phyloP scores from a whole-genome alignment of 2,113 vertebrate species.

The Neogobius melanostomus region DNA sequence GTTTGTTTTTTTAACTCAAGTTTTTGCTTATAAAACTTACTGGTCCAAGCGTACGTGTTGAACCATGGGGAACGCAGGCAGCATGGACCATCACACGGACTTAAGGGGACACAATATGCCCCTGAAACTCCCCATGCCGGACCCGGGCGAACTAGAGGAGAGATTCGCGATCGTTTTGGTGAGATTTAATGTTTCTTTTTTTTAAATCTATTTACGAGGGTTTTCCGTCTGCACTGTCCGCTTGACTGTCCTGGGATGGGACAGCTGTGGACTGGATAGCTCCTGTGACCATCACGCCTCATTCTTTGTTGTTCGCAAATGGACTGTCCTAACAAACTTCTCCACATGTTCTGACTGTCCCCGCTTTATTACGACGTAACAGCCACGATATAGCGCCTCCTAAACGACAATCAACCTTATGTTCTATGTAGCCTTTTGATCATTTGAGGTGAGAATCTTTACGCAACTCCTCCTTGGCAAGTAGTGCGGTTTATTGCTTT shows the following conservation, averaged over 20 bases:
- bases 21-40: constrained; percentile 11
- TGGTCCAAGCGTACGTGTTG: constrained; percentile 12
- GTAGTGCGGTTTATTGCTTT: constrained; percentile 29
- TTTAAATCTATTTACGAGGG: constrained; percentile 33
- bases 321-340: not conserved
- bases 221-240: constrained; percentile 24
- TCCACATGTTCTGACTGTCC: not conserved
- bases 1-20: constrained; percentile 20
- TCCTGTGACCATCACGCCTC: constrained; percentile 46
- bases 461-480: constrained; percentile 8
- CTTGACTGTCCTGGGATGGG: constrained; percentile 44
- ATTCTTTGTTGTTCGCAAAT: constrained; percentile 53
- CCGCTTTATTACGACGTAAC: not conserved
- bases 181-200: constrained; percentile 57
- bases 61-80: constrained; percentile 95
- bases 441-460: constrained; percentile 11
- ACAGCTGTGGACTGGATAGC: constrained; percentile 54
- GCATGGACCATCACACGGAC: constrained; percentile 91
- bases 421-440: not conserved
- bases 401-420: not conserved
- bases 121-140: constrained; percentile 93
- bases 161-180: constrained; percentile 92
- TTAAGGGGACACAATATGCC: constrained; percentile 87
- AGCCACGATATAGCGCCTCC: not conserved
- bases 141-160: constrained; percentile 91